These are phyloP conservation scores for Auanema freiburgensis DNA, from an alignment of 2,888 invertebrate genomes.

Conservation along the genomic window DNA sequence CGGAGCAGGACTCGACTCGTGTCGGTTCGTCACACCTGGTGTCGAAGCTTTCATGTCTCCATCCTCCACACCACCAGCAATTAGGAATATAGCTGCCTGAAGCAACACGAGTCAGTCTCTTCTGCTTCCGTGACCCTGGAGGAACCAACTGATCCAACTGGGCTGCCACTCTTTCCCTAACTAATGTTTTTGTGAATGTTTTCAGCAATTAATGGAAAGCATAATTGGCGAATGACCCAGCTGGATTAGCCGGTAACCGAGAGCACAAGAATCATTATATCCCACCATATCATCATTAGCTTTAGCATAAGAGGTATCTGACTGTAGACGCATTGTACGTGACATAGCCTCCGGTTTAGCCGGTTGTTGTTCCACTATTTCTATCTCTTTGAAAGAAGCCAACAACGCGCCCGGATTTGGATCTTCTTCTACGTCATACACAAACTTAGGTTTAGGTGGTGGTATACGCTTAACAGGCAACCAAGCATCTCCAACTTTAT, in stretches of 20 bases:
- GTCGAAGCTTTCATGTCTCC: conserved; percentile 16
- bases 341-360: conserved; percentile 13
- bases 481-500: conserved; percentile 37
- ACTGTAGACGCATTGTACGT: conserved; percentile 10
- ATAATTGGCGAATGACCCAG: background rate
- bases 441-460: conserved; percentile 11
- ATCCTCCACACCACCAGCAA: conserved; percentile 9
- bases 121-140: background rate
- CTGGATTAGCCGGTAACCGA: background rate
- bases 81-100: conserved; percentile 22
- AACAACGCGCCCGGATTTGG: conserved; percentile 19
- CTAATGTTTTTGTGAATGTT: background rate
- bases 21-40: conserved; percentile 3
- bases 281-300: conserved; percentile 20
- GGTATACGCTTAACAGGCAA: conserved; percentile 13
- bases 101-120: background rate
- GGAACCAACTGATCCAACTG: no score
- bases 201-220: background rate
- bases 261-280: background rate
- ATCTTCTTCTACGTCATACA: conserved; percentile 15
- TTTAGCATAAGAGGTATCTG: conserved; percentile 12
- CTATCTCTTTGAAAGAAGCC: conserved; percentile 28
- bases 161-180: no score
- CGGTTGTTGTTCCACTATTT: conserved; percentile 23
- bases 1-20: conserved; percentile 15